Conservation (phyloP, 2,888 invertebrate species). For the Tachina grossa region DNA sequence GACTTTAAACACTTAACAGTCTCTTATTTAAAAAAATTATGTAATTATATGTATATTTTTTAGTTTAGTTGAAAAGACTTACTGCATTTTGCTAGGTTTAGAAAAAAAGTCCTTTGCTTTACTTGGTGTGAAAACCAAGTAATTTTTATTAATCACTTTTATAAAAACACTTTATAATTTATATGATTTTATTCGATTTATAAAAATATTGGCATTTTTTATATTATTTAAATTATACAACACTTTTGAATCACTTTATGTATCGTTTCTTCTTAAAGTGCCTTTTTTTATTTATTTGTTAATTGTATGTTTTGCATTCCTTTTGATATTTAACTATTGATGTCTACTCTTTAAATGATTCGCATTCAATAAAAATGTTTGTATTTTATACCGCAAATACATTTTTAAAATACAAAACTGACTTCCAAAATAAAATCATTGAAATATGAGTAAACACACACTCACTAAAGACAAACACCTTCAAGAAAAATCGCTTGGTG, state of each 20-base stretch:
- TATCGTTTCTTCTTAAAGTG: conserved; percentile 3
- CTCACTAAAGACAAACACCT: conserved; percentile 50
- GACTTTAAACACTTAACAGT: not conserved
- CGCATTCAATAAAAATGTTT: conserved; percentile 80
- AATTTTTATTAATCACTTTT: not conserved
- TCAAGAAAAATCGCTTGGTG: conserved; percentile 62
- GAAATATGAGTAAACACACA: conserved; percentile 15
- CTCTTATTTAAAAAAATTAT: not conserved
- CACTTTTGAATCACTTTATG: conserved; percentile 1
- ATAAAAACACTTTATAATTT: not conserved
- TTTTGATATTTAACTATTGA: conserved; percentile 74
- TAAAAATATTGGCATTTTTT: conserved; percentile 3
- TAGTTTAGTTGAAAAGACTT: conserved; percentile 32
- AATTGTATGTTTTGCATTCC: conserved; percentile 33
- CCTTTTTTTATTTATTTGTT: conserved; percentile 18
- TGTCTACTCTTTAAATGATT: conserved; percentile 81
- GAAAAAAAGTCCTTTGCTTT: conserved; percentile 36
- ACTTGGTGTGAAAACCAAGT: conserved; percentile 14
- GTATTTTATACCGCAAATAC: conserved; percentile 80
- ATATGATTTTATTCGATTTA: not conserved
- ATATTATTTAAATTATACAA: not conserved
- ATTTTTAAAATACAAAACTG: conserved; percentile 43
- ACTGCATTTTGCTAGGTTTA: conserved; percentile 60
- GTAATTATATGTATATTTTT: not conserved
- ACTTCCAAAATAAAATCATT: conserved; percentile 43